Evolutionary conservation across 2,888 invertebrate genomes (phyloP).

Genomic region (Asteroscopus sphinx): DNA sequence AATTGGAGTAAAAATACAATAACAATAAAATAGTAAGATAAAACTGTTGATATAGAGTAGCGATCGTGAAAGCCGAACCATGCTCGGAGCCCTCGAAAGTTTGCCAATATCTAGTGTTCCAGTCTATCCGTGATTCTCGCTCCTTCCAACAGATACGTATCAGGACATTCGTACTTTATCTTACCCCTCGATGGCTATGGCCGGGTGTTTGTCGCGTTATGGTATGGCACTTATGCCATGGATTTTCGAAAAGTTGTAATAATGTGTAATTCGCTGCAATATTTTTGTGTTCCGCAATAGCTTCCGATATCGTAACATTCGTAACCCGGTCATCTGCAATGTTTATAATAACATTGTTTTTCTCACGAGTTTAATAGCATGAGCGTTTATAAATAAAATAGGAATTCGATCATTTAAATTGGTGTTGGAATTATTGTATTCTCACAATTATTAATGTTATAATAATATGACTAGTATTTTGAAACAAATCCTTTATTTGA

Average conservation of each 20-base stretch:
- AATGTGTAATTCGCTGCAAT: constrained; percentile 19
- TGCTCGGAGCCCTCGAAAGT: constrained; percentile 68
- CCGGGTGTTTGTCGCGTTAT: constrained; percentile 27
- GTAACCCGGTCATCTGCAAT: background rate
- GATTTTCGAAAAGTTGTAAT: constrained; percentile 36
- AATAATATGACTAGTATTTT: background rate
- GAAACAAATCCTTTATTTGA: background rate
- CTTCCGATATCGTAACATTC: constrained; percentile 10
- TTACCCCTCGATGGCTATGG: constrained; percentile 27
- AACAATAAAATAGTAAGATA: constrained; percentile 54
- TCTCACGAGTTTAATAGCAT: background rate
- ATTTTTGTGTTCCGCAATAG: constrained; percentile 25
- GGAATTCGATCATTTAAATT: background rate
- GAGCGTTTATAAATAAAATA: constrained; percentile 1
- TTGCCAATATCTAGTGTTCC: constrained; percentile 70
- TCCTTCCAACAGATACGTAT: constrained; percentile 44
- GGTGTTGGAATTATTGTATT: background rate
- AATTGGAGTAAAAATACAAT: constrained; percentile 45
- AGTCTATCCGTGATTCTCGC: constrained; percentile 58
- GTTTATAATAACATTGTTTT: background rate
- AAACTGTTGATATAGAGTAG: constrained; percentile 60
- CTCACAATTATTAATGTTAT: background rate
- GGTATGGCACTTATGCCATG: no score
- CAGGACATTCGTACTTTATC: constrained; percentile 46
- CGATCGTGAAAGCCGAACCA: constrained; percentile 62